Percentiles rank a stretch among this genome's conserved stretches.
Evolutionary conservation across 2,797 vertebrate species (phyloP).

Genomic region (Mus spretus): DNA sequence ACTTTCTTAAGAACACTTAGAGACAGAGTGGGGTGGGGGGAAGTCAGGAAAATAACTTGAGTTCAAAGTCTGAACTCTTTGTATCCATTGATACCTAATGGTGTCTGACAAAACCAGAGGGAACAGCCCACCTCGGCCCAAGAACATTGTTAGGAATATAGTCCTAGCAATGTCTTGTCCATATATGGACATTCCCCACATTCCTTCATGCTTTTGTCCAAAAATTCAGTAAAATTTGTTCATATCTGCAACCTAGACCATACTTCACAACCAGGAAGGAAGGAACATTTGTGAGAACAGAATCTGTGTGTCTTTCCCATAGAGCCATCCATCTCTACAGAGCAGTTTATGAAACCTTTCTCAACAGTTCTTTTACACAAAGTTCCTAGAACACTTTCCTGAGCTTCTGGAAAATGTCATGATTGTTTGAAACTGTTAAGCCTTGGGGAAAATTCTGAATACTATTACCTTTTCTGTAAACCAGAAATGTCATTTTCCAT

Average conservation of each 20-base stretch:
- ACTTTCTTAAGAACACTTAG: constrained; percentile 5
- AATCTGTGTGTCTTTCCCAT: background rate
- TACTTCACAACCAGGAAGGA: constrained; percentile 3
- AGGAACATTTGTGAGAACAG: background rate
- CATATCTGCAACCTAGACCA: background rate
- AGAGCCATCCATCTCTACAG: background rate
- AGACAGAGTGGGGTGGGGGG: background rate
- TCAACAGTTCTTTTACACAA: background rate
- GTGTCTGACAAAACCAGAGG: background rate
- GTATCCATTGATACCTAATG: background rate
- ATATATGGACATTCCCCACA: background rate
- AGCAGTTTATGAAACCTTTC: background rate
- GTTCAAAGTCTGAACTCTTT: constrained; percentile 4
- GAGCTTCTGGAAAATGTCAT: background rate
- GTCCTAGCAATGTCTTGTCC: background rate
- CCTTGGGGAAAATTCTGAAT: constrained; percentile 44
- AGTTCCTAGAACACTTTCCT: background rate
- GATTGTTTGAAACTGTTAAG: constrained; percentile 17
- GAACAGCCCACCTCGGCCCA: background rate
- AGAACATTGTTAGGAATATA: too few species aligned
- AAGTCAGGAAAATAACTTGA: background rate
- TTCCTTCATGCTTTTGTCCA: background rate
- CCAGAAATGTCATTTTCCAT: constrained; percentile 65
- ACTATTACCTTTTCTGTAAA: constrained; percentile 61
- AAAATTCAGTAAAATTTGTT: background rate